Evolutionary conservation across 1,140 invertebrate species (phyloP).

Genomic region (Rhizoglyphus robini): DNA sequence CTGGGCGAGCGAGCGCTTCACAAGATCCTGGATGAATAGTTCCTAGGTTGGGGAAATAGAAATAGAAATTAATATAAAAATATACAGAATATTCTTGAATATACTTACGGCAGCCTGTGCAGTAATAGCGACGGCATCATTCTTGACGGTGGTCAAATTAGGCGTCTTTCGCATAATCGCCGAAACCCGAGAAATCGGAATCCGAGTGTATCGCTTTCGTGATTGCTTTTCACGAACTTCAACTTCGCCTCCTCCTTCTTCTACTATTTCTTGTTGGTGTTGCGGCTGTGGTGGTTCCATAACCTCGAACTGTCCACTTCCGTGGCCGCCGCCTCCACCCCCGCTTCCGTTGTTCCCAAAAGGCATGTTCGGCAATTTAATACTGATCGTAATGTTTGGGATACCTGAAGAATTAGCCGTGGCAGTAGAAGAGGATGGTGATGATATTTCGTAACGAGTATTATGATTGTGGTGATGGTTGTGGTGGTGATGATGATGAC

Average conservation of each 20-base stretch:
- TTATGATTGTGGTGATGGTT: no score
- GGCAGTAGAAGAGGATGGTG: no score
- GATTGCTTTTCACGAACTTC: neutral
- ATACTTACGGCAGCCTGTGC: constrained; percentile 25
- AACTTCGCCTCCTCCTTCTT: neutral
- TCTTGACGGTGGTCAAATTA: constrained; percentile 23
- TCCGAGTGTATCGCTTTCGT: neutral
- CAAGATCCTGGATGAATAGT: constrained; percentile 23
- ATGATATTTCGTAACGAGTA: no score
- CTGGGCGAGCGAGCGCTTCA: constrained; percentile 20
- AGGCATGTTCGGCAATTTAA: no score
- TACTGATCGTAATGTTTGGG: no score
- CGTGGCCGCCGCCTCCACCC: no score
- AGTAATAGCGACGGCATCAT: constrained; percentile 24
- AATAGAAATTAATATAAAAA: neutral
- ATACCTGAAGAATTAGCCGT: no score
- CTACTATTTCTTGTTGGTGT: neutral
- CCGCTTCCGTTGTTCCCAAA: no score
- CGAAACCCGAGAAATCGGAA: constrained; percentile 14
- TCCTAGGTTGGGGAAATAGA: constrained; percentile 16
- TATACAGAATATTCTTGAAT: neutral
- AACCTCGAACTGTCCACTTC: no score
- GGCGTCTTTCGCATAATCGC: constrained; percentile 27
- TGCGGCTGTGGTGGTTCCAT: neutral
- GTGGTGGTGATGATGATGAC: no score